phyloP scores from a whole-genome alignment of 2,888 invertebrate species.

The Cryptus armator region DNA sequence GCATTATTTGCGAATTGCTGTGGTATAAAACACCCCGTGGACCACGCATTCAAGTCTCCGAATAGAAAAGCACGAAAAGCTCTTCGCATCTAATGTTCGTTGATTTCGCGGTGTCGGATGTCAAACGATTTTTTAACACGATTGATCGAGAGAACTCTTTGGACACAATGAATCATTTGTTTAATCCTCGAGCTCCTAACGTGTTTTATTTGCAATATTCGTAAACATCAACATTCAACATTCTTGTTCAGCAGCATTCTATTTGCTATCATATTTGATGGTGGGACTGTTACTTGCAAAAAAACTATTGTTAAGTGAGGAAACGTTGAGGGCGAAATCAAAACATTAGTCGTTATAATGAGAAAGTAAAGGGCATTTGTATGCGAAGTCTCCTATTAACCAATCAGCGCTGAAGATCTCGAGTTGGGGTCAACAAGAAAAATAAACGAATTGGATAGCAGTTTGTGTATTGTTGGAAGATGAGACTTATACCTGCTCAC shows the following conservation, averaged over 20 bases:
- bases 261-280: too few species aligned
- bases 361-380: not conserved
- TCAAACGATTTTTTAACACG: not conserved
- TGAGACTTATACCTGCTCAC: too few species aligned
- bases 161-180: not conserved
- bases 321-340: not conserved
- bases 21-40: not conserved
- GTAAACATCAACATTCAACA: not conserved
- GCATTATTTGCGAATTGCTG: not conserved
- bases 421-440: too few species aligned
- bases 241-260: not conserved
- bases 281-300: not conserved
- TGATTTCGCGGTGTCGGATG: not conserved
- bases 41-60: slow-evolving; percentile 24
- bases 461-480: too few species aligned
- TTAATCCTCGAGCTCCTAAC: not conserved
- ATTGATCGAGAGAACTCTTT: not conserved
- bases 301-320: not conserved
- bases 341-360: not conserved
- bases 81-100: not conserved
- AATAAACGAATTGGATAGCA: too few species aligned
- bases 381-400: not conserved
- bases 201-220: not conserved
- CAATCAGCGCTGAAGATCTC: too few species aligned
- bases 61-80: not conserved